Evolutionary conservation across 2,888 invertebrate species (phyloP).

Genomic region (Coelogynopora nodosa): DNA sequence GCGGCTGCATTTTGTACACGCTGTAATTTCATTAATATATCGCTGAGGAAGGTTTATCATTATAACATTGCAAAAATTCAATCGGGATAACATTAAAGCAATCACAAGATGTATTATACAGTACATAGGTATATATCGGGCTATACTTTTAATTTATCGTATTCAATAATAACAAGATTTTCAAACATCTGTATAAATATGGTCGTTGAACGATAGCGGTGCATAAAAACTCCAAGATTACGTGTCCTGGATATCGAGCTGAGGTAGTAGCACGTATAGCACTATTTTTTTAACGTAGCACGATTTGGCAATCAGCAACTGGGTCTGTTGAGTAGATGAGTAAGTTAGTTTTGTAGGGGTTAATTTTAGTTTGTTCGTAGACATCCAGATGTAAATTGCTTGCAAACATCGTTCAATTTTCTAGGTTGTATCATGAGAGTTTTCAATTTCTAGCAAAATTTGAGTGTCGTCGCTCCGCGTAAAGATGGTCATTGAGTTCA

Average conservation of each 20-base stretch:
- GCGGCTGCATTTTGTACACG: neutral
- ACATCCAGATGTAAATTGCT: neutral
- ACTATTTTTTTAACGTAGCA: neutral
- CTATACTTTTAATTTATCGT: neutral
- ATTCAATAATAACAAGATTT: neutral
- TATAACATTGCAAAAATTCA: neutral
- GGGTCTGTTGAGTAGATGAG: neutral
- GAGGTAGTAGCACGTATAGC: too few species aligned
- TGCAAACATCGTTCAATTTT: neutral
- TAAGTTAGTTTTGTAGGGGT: neutral
- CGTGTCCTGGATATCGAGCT: neutral
- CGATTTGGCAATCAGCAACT: neutral
- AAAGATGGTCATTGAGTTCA: neutral
- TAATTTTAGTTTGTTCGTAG: neutral
- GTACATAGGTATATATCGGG: neutral
- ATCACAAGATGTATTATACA: neutral
- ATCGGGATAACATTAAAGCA: neutral
- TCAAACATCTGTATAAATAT: neutral
- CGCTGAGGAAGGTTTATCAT: neutral
- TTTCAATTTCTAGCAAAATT: neutral
- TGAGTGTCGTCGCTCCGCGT: neutral
- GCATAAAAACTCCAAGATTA: neutral
- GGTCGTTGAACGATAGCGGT: neutral
- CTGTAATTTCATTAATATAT: neutral
- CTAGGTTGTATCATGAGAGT: neutral